phyloP scores from a whole-genome alignment of 1,140 invertebrate genomes.

The Monochamus saltuarius region DNA sequence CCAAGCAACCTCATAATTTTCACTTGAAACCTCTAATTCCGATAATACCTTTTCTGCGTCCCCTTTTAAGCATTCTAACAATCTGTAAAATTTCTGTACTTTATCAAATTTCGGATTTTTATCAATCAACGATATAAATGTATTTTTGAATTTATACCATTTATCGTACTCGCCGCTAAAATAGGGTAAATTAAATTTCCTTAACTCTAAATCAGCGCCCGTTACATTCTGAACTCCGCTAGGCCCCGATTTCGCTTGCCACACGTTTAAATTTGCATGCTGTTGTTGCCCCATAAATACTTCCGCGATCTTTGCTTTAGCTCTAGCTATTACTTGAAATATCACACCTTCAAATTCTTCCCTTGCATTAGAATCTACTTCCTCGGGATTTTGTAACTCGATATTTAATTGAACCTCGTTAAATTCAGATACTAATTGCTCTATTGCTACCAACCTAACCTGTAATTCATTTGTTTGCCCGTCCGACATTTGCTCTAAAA shows the following conservation, averaged over 20 bases:
- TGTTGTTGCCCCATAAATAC: too few relatives aligned
- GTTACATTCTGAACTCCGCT: not conserved
- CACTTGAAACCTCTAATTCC: not conserved
- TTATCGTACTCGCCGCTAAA: conserved; percentile 13
- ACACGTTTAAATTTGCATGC: not conserved
- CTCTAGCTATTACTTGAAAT: not conserved
- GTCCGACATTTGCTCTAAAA: not conserved
- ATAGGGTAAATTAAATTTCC: conserved; percentile 6
- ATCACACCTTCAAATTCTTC: not conserved
- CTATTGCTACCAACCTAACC: not conserved
- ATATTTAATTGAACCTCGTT: not conserved
- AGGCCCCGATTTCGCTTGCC: not conserved
- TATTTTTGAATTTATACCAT: conserved; percentile 14
- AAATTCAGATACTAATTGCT: not conserved
- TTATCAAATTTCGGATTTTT: too few relatives aligned
- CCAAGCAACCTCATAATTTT: conserved; percentile 14
- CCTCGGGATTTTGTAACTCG: not conserved
- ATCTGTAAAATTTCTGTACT: conserved; percentile 19
- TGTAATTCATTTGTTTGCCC: not conserved
- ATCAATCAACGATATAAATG: conserved; percentile 13
- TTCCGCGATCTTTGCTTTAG: not conserved
- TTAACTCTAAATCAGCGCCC: not conserved
- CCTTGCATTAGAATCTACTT: not conserved
- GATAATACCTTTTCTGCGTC: not conserved
- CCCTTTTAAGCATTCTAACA: conserved; percentile 8